Base-by-base conservation (phyloP, 2,113 vertebrate genomes). In the Syrmaticus mikado region DNA sequence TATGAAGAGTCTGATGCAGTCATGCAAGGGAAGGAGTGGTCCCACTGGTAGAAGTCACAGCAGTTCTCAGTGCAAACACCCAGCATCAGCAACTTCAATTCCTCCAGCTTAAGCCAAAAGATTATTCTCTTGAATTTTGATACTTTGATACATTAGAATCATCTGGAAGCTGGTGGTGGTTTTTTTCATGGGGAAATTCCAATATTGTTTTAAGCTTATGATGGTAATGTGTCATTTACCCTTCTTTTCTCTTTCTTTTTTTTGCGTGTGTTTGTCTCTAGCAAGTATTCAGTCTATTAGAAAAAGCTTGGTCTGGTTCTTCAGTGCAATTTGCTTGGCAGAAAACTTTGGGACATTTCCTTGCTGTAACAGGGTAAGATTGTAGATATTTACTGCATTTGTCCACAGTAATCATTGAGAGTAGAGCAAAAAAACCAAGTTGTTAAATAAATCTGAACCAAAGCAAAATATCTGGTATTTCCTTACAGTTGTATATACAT, bases 291-390 rank as follows among this genome's bases (percentile, higher is more conserved):
- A 97, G 98, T 62, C 97, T 99, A 3, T 90, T 96, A 45, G 99
- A 99, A 87, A 99, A 98, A 96, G 68, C 94, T 60, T 98, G 98
- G 97, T 96, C 96, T 43, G 98, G 98, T 57, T 97, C 98, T 18
- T 96, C 95, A 58, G 92, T 99, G 62, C 98, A 98, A 34, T 99
- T 99, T 96, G 97, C 97, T 85, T 99, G 99, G 99, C 99, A 99
- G 97, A 99, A 98, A 95, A 97, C 97, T 43, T 96, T 98, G 84
- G 99, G 99, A 85, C 99, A 99, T 97, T 99, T 99, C 76, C 98
- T 99, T 75, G 99, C 99, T 93, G 98, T 99, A 78, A 98, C 99
- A 89, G 99, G 99, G 99, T 99, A 98, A 98, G 98, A 96, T 87
- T 93, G n/a, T n/a, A 77, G 82, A 48, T 71, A 48, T 66, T 75